These are phyloP conservation scores for Amphipyra tragopoginis DNA, from an alignment of 2,888 invertebrate species.

Conservation along the genomic window DNA sequence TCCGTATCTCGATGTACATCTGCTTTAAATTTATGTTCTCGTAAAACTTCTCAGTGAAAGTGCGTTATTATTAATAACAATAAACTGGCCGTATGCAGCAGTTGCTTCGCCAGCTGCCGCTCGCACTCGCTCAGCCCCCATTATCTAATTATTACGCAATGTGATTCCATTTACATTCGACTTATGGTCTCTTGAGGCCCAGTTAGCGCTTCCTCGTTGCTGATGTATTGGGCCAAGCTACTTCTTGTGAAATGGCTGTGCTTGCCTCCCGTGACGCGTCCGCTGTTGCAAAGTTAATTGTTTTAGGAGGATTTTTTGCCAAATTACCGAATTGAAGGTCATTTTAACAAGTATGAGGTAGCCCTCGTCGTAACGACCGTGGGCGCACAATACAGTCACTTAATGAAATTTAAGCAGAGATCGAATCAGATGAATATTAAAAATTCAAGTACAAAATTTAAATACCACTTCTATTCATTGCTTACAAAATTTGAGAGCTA, in stretches of 20 bases:
- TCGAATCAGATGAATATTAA: constrained; percentile 4
- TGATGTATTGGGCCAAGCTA: constrained; percentile 60
- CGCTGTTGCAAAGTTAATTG: constrained; percentile 56
- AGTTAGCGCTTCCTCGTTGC: constrained; percentile 72
- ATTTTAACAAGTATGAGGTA: neutral
- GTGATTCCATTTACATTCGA: constrained; percentile 72
- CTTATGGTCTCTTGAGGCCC: constrained; percentile 69
- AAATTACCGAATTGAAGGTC: constrained; percentile 16
- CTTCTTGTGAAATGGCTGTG: constrained; percentile 72
- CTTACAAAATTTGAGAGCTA: constrained; percentile 8
- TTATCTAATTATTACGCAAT: constrained; percentile 81
- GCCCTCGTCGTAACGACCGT: too few relatives aligned
- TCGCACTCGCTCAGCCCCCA: constrained; percentile 62
- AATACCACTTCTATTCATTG: constrained; percentile 4
- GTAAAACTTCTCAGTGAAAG: constrained; percentile 73
- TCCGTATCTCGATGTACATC: constrained; percentile 48
- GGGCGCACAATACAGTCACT: neutral
- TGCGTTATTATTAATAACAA: constrained; percentile 68
- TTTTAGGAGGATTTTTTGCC: constrained; percentile 10
- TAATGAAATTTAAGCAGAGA: constrained; percentile 10
- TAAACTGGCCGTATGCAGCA: constrained; percentile 61
- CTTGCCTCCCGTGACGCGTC: constrained; percentile 59
- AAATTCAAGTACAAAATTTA: neutral
- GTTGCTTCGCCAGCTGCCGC: constrained; percentile 62
- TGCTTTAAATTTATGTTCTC: constrained; percentile 37